Evolutionary conservation across 2,888 invertebrate species (phyloP).

Genomic region (Hartigia nigra): DNA sequence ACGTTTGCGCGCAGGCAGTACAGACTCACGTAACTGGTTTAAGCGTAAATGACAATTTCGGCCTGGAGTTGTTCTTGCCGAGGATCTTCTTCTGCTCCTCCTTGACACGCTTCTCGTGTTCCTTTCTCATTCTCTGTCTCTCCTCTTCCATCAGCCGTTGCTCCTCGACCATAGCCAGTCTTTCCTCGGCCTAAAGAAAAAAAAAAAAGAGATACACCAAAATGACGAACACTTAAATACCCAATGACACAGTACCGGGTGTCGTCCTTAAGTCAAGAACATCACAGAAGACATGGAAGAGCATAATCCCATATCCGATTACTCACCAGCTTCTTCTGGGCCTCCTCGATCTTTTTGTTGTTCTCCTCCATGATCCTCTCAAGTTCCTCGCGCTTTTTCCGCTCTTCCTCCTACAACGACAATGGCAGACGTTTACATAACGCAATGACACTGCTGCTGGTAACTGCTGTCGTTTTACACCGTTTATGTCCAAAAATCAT

Average conservation of each 20-base stretch:
- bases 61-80: conserved; percentile 96
- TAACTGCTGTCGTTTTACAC: conserved; percentile 33
- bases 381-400: conserved; percentile 93
- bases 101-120: conserved; percentile 91
- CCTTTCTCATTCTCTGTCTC: conserved; percentile 90
- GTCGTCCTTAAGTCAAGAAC: not conserved
- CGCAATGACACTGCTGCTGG: conserved; percentile 35
- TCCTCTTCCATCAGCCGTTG: conserved; percentile 97
- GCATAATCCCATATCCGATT: not conserved
- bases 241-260: not conserved
- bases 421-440: conserved; percentile 58
- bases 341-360: conserved; percentile 97
- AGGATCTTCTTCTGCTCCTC: conserved; percentile 97
- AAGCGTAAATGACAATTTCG: conserved; percentile 91
- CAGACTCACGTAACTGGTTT: conserved; percentile 79
- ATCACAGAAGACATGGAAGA: not conserved
- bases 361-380: conserved; percentile 98
- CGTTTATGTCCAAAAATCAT: conserved; percentile 51
- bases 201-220: conserved; percentile 9
- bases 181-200: conserved; percentile 87
- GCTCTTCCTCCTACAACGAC: conserved; percentile 94
- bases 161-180: conserved; percentile 95
- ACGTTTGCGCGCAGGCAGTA: conserved; percentile 25
- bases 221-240: not conserved
- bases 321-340: conserved; percentile 94